Evolutionary conservation across 37 sponge, comb jelly and placozoan species (phyloP).

Genomic region (Sycon ciliatum): DNA sequence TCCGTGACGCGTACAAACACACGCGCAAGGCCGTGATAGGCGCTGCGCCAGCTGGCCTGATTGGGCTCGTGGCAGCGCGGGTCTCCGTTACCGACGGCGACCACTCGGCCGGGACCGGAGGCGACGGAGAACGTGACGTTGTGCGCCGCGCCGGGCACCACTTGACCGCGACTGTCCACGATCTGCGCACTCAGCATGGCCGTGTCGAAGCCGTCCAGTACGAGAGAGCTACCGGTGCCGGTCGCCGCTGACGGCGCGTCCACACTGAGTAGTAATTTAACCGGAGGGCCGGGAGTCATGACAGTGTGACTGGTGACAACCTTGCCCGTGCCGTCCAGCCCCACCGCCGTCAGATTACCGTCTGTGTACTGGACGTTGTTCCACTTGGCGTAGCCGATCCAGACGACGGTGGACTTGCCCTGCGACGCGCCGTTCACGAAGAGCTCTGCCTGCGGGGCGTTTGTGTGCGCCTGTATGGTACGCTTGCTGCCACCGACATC

Average conservation of each 20-base stretch:
- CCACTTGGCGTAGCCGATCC: constrained; percentile 52
- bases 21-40: constrained; percentile 53
- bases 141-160: constrained; percentile 23
- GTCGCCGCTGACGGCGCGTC: constrained; percentile 32
- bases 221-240: constrained; percentile 35
- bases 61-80: constrained; percentile 54
- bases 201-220: constrained; percentile 51
- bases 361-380: constrained; percentile 15
- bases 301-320: constrained; percentile 35
- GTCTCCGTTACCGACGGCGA: constrained; percentile 51
- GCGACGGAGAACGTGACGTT: constrained; percentile 42
- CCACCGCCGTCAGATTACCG: constrained; percentile 36
- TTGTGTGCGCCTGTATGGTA: constrained; percentile 43
- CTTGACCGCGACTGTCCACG: constrained; percentile 23
- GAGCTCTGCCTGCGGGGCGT: constrained; percentile 45
- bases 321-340: not conserved
- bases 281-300: constrained; percentile 24
- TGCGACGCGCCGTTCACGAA: constrained; percentile 38
- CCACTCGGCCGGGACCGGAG: constrained; percentile 45
- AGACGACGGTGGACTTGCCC: constrained; percentile 13
- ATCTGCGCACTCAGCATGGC: constrained; percentile 42
- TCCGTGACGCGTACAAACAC: constrained; percentile 42
- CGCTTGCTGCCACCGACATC: not conserved
- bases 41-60: constrained; percentile 45
- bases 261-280: constrained; percentile 1